Conservation (phyloP, 2,113 vertebrate species). For the Cynoglossus semilaevis region DNA sequence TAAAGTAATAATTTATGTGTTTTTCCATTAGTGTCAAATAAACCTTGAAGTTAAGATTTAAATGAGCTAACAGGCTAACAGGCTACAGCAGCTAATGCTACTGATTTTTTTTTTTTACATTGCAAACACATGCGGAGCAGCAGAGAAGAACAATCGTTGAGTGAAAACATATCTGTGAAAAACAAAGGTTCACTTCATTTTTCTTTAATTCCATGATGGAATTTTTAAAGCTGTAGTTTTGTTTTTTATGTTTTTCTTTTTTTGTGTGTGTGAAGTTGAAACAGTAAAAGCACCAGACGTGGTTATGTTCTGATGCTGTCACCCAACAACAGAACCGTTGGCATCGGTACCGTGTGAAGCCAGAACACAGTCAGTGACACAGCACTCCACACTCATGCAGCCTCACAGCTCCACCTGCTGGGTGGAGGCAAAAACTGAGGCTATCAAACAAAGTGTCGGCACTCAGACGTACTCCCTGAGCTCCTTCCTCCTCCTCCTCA, state of each 20-base stretch:
- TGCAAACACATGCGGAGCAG: slow-evolving; percentile 30
- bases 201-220: too few relatives aligned
- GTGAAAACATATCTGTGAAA: slow-evolving; percentile 23
- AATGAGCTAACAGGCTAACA: background rate
- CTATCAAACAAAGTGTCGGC: background rate
- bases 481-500: slow-evolving; percentile 75
- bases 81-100: too few relatives aligned
- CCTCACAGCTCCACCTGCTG: slow-evolving; percentile 32
- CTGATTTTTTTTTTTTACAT: background rate
- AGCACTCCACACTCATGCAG: slow-evolving; percentile 69
- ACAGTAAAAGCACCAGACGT: background rate
- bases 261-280: too few relatives aligned
- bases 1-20: too few relatives aligned
- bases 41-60: too few relatives aligned
- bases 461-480: slow-evolving; percentile 78
- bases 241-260: too few relatives aligned
- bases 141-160: slow-evolving; percentile 18
- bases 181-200: background rate
- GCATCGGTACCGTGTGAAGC: too few relatives aligned
- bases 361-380: slow-evolving; percentile 50
- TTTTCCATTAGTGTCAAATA: too few relatives aligned
- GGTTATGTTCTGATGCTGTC: slow-evolving; percentile 21
- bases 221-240: too few relatives aligned
- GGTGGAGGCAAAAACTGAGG: slow-evolving; percentile 30
- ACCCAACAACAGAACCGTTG: slow-evolving; percentile 27